These are phyloP conservation scores for Leucoraja ocellata DNA, from an alignment of 2,797 vertebrate genomes.

Conservation along the genomic window DNA sequence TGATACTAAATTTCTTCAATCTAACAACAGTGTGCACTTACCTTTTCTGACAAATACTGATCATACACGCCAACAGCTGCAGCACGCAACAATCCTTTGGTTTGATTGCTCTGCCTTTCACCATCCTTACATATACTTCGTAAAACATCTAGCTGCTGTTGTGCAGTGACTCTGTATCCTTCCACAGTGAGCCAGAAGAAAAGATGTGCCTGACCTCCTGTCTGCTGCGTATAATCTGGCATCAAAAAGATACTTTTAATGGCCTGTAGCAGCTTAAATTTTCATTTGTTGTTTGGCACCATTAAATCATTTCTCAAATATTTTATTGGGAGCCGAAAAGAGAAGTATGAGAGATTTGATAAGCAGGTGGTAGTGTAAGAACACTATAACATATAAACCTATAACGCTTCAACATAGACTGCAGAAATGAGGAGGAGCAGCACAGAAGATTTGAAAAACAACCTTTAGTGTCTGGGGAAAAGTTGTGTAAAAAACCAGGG, in stretches of 20 bases:
- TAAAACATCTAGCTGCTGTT: constrained; percentile 91
- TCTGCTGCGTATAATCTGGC: constrained; percentile 95
- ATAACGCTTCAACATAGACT: too few relatives aligned
- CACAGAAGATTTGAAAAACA: too few relatives aligned
- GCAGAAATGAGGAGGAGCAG: too few relatives aligned
- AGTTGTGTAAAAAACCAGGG: too few relatives aligned
- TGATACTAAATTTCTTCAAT: background rate
- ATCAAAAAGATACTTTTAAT: constrained; percentile 4
- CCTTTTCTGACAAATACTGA: constrained; percentile 97
- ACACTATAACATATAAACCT: too few relatives aligned
- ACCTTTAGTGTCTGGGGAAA: too few relatives aligned
- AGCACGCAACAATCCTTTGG: constrained; percentile 84
- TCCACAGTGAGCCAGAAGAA: constrained; percentile 99
- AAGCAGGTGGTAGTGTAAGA: too few relatives aligned
- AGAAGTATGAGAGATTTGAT: too few relatives aligned
- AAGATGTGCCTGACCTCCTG: constrained; percentile 89
- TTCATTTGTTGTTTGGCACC: background rate
- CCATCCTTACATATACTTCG: constrained; percentile 77
- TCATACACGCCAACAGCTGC: constrained; percentile 91
- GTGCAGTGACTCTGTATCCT: constrained; percentile 93
- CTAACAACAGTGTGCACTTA: constrained; percentile 44
- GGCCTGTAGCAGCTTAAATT: background rate
- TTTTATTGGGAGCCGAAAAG: background rate
- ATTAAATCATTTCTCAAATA: background rate
- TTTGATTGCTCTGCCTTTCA: constrained; percentile 80